Base-by-base conservation (phyloP, 2,888 invertebrate genomes). In the Ennomos fuscantarius region DNA sequence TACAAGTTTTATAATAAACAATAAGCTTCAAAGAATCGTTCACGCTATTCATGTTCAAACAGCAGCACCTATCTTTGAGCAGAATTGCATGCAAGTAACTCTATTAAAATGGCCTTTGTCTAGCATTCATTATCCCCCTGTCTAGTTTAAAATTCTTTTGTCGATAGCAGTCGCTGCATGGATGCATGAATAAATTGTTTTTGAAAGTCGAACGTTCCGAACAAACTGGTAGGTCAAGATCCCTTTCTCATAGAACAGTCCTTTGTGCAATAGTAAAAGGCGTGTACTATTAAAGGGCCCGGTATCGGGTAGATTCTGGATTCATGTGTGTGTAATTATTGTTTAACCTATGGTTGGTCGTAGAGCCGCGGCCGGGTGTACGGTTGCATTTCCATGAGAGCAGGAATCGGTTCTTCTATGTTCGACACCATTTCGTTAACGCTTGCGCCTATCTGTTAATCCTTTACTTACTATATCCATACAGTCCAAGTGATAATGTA, bases 181-280 rank as follows among this genome's bases (percentile, higher is more conserved):
- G 84, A 86, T 89, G 89, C 87, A 90, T 89, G 90, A 89, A 92
- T 90, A 89, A 89, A 90, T 90, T 89, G 87, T 87, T 89, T 87
- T 88, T 86, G 80, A 84, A 83, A 87, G 80, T 83, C 74, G 84
- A 84, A 84, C 80, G 78, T 82, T 85, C 83, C 76, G 82, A 82
- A 84, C 79, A 86, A 91, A 92, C 92, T 92, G 91, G 91, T 91
- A 91, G 89, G 87, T 91, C 91, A 89, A 89, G 91, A 89, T 89
- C 86, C 89, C 84, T 89, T 92, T 91, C 92, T 92, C 90, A 91
- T 91, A 91, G 90, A 91, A 81, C 78, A 86, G 66, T 79, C 82
- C 72, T 89, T 90, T 89, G 88, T 90, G 78, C 78, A 71, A 84
- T 90, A 89, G 89, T 87, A 84, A 89, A 89, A 87, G 84, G 83